Evolutionary conservation across 1,140 invertebrate genomes (phyloP).

Genomic region (Heliconius melpomene): DNA sequence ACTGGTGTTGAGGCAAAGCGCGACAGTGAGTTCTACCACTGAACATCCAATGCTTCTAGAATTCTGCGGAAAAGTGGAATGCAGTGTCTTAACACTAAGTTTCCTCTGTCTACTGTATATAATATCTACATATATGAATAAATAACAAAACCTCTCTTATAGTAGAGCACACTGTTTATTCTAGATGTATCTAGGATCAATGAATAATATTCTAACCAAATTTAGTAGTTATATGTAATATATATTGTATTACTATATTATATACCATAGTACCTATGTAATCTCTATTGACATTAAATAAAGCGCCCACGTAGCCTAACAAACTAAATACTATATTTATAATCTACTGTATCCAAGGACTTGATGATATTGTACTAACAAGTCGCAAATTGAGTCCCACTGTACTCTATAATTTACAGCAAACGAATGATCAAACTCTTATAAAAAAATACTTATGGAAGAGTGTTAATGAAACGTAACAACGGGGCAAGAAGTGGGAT

Average conservation of each 20-base stretch:
- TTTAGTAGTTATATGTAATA: background rate
- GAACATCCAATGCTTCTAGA: too few relatives aligned
- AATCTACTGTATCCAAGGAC: background rate
- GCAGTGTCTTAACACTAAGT: too few relatives aligned
- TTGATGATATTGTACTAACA: background rate
- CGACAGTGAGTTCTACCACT: too few relatives aligned
- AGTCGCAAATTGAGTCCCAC: background rate
- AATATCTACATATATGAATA: too few relatives aligned
- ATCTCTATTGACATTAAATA: constrained; percentile 4
- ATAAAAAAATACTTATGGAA: background rate
- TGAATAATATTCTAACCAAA: background rate
- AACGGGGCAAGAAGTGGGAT: background rate
- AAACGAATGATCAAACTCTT: background rate
- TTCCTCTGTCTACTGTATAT: too few relatives aligned
- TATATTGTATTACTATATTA: background rate
- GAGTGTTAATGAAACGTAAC: constrained; percentile 17
- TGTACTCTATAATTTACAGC: background rate
- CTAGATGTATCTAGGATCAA: background rate
- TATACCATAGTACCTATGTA: background rate
- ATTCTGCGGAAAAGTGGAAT: too few relatives aligned
- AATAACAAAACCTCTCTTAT: background rate
- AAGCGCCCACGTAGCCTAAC: background rate
- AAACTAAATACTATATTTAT: background rate
- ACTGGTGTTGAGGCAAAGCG: too few relatives aligned
- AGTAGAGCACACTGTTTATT: background rate